Conservation (phyloP, 2,113 vertebrate genomes). For the Austrofundulus limnaeus region DNA sequence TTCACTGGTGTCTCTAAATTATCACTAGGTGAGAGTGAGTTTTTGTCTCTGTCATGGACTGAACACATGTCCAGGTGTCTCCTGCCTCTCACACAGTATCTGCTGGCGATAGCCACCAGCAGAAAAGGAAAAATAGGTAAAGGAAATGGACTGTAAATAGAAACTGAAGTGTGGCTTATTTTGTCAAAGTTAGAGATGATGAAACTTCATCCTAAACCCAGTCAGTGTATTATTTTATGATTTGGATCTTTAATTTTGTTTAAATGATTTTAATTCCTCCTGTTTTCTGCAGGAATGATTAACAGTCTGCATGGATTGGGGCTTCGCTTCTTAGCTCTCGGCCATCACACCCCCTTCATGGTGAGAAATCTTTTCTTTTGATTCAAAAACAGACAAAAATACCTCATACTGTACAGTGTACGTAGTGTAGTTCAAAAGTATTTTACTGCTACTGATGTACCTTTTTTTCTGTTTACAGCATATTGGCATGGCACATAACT, state of each 20-base stretch:
- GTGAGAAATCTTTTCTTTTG: constrained; percentile 69
- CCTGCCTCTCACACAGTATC: no score
- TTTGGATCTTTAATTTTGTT: background rate
- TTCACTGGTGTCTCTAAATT: no score
- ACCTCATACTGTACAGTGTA: background rate
- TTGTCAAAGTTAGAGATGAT: no score
- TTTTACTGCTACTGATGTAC: no score
- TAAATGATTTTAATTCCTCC: background rate
- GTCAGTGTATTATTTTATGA: background rate
- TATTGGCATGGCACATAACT: constrained; percentile 98
- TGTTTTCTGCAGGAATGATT: constrained; percentile 88
- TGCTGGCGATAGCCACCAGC: no score
- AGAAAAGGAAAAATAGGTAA: no score
- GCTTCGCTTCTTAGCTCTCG: constrained; percentile 91
- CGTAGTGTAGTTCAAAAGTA: no score
- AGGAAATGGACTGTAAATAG: no score
- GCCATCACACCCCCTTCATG: constrained; percentile 97
- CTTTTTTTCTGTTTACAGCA: constrained; percentile 77
- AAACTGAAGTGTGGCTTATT: no score
- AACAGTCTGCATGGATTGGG: constrained; percentile 96
- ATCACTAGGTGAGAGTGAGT: no score
- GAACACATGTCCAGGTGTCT: no score
- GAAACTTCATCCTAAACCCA: background rate
- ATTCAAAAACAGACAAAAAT: background rate
- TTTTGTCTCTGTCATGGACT: no score